These are phyloP conservation scores for Budorcas taxicolor DNA, from an alignment of 2,113 vertebrate species.

Conservation along the genomic window DNA sequence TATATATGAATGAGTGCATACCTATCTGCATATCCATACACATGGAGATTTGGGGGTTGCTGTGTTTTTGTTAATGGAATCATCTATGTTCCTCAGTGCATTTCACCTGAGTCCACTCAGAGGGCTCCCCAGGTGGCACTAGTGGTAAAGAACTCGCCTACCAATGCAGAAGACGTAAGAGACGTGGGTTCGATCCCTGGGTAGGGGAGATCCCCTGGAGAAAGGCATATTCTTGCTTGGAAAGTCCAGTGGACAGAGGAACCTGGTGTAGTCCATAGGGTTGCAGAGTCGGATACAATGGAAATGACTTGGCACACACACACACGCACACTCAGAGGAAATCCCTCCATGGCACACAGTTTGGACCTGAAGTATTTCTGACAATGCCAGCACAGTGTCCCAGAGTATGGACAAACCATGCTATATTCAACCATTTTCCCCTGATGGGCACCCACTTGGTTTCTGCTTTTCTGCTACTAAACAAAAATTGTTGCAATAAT, in stretches of 20 bases:
- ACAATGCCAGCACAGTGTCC: neutral
- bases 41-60: neutral
- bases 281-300: neutral
- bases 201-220: neutral
- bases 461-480: neutral
- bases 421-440: neutral
- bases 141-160: neutral
- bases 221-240: neutral
- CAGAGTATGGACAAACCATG: neutral
- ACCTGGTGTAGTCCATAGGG: neutral
- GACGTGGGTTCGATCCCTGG: neutral
- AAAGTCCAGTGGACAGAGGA: neutral
- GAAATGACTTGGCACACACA: neutral
- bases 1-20: too few species aligned
- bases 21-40: neutral
- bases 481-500: neutral
- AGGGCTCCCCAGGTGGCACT: neutral
- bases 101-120: neutral
- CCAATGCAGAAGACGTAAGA: neutral
- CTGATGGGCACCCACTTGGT: neutral
- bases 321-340: neutral
- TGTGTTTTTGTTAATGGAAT: neutral
- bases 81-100: neutral
- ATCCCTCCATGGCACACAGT: neutral
- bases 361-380: neutral